A percentile compares a stretch with the other conserved stretches of the same genome.
These are phyloP conservation scores for Penaeus japonicus DNA, from an alignment of 1,140 invertebrate genomes.

Conservation along the genomic window DNA sequence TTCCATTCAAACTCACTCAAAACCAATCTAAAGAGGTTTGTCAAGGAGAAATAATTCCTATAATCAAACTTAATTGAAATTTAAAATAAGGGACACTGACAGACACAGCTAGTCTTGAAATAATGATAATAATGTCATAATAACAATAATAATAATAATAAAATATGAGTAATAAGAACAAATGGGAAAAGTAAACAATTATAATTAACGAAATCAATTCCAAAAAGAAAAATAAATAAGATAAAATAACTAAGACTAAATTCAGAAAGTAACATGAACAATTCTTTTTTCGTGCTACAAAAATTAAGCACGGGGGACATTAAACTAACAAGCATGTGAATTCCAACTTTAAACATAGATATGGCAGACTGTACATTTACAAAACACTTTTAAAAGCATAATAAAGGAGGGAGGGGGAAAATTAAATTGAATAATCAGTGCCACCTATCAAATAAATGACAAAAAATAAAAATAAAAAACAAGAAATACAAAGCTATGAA, in stretches of 20 bases:
- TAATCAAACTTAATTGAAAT: neutral
- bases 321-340: neutral
- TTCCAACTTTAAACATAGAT: neutral
- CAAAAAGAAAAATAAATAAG: too few relatives aligned
- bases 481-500: neutral
- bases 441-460: neutral
- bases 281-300: too few relatives aligned
- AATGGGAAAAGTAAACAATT: too few relatives aligned
- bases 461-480: neutral
- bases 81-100: constrained; percentile 11
- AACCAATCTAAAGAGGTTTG: constrained; percentile 44
- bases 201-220: neutral
- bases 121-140: too few relatives aligned
- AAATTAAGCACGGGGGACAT: neutral
- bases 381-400: neutral
- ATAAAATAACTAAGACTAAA: too few relatives aligned
- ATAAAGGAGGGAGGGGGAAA: neutral
- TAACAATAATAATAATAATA: too few relatives aligned
- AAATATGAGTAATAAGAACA: too few relatives aligned
- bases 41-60: constrained; percentile 29
- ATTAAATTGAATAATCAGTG: neutral
- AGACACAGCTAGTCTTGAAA: constrained; percentile 6
- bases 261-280: too few relatives aligned
- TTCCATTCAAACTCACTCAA: too few relatives aligned
- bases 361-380: neutral